phyloP scores from a whole-genome alignment of 2,797 vertebrate genomes.

The Megalops cyprinoides region DNA sequence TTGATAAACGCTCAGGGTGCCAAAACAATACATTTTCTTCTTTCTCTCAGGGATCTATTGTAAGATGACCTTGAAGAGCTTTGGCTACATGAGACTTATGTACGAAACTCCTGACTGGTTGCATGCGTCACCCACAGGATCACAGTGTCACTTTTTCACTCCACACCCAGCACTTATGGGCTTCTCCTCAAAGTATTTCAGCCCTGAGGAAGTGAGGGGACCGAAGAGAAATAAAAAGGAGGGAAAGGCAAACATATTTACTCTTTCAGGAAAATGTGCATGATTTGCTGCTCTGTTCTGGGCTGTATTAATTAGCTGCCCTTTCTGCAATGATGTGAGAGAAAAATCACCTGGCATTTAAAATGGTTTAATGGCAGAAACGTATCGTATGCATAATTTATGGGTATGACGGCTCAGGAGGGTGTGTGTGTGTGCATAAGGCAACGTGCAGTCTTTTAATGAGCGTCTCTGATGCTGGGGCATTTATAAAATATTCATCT shows the following conservation, averaged over 20 bases:
- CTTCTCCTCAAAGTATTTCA: too few relatives aligned
- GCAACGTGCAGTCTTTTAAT: slow-evolving; percentile 35
- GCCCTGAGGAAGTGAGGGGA: neutral
- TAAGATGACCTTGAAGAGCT: neutral
- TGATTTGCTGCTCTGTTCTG: slow-evolving; percentile 14
- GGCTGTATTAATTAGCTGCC: slow-evolving; percentile 40
- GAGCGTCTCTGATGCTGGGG: slow-evolving; percentile 46
- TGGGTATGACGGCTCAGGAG: slow-evolving; percentile 3
- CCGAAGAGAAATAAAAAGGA: neutral
- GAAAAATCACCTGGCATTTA: slow-evolving; percentile 43
- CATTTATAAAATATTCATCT: slow-evolving; percentile 73
- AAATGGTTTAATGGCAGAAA: slow-evolving; percentile 35
- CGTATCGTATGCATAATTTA: slow-evolving; percentile 37
- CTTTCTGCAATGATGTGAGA: slow-evolving; percentile 37
- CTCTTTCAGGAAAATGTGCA: slow-evolving; percentile 11
- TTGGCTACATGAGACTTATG: neutral
- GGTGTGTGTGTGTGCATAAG: neutral
- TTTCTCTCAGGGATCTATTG: neutral
- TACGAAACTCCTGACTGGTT: neutral
- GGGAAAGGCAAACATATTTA: slow-evolving; percentile 15
- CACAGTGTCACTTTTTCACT: neutral
- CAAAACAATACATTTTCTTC: too few relatives aligned
- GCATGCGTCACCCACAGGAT: neutral
- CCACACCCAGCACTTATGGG: too few relatives aligned
- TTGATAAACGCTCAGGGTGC: too few relatives aligned